Evolutionary conservation across 2,113 vertebrate species (phyloP), one percentile per base, ranked within the genome.

Genomic region (Ammodytes marinus): DNA sequence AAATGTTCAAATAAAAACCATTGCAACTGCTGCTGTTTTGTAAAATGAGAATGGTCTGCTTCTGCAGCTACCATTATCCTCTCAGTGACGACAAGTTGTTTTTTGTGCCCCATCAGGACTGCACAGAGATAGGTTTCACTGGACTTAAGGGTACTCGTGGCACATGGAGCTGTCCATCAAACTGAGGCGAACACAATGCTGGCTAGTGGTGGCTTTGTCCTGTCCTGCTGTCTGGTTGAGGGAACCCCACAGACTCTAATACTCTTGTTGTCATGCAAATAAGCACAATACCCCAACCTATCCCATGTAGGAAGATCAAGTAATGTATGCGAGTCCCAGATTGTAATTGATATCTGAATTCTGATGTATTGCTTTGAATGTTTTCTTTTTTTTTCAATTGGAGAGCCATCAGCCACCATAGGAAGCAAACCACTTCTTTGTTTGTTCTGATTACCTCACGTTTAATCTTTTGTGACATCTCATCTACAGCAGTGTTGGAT

Each of bases 101-200:
- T 87, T 91, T 70, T 86, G 69, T 82, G 57, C 53, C 42, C 19
- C 73, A n/a, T 37, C 59, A 57, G 74, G 73, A 67, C 77, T 52
- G 43, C 27, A 45, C 63, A 82, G 74, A 88, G 85, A 93, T 93
- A 65, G 81, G 92, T 92, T 89, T 93, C 91, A 92, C 80, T 58
- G 87, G 89, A 88, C 46, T 87, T 83, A 88, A 37, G n/a, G 59
- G 79, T 13, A 72, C 88, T 86, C 70, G 73, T 49, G 4, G 37
- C 94, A 94, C 88, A 91, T 94, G 94, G 85, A 77, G 60, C 89
- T 93, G 94, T 94, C 94, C 9, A 6, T 94, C 93, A 94, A 90
- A 86, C 19, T 6, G 49, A 83, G 57, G 49, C 15, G n/a, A 58
- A 64, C 82, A 89, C 88, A 91, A 84, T 79, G 74, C 65, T 50